Evolutionary conservation across 2,888 invertebrate species (phyloP), one percentile per base, ranked within the genome.

Genomic region (Meiosimyza platycephala): DNA sequence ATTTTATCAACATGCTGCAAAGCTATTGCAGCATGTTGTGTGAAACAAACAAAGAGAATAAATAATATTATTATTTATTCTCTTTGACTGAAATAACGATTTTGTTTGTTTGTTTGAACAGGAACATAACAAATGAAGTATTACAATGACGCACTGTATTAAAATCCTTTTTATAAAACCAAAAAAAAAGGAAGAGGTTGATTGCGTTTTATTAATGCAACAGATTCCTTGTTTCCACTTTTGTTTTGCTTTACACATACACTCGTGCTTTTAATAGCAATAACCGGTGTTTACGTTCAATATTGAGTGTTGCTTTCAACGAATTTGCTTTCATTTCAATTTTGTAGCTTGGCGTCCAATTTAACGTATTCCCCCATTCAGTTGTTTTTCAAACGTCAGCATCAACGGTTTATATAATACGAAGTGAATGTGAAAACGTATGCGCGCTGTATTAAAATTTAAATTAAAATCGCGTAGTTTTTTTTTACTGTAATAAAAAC

Each of bases 341-440:
- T 22, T 28, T 22, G 18, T 28, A 12, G 57, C 22, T 57, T 57
- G 55, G 67, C 67, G 57, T 65, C 50, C 22, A 52, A 13, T 60
- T 52, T 18, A 54, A 60, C 40, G 65, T 52, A 50, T 18, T 66
- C 59, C 68, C 62, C 57, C 69, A 69, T 68, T 76, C 72, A 78
- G 77, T 78, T 76, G 76, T 72, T 76, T 70, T 74, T 76, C 68
- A 75, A 74, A 72, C 77, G 76, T 65, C 75, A 64, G 71, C 59
- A 51, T 66, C 47, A 12, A 40, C 70, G 70, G 75, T 33, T 70
- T 4, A 28, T 64, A 9, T 60, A 55, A 11, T 60, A 16, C 47
- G 33, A 3, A 6, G 51, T 22, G 13, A 50, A 18, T n/a, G 16
- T n/a, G 11, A 6, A 47, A 47, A 63, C 63, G 57, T 57, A 15